Conservation (phyloP, 2,797 vertebrate species). For the Dryobates pubescens region DNA sequence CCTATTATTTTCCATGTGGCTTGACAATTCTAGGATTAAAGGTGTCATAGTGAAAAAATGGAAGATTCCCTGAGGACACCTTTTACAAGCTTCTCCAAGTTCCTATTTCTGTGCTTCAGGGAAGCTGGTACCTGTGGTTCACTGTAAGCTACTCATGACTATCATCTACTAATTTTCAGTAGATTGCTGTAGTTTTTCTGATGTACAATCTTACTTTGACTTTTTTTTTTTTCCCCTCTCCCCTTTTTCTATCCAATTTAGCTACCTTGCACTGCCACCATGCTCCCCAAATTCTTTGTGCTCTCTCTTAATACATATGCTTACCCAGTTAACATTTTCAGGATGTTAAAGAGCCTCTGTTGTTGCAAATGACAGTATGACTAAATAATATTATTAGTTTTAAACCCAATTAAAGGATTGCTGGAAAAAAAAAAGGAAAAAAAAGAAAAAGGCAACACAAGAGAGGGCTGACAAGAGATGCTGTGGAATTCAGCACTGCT, state of each 20-base stretch:
- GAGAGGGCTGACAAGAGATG: neutral
- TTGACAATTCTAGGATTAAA: slow-evolving; percentile 78
- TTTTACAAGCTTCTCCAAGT: slow-evolving; percentile 71
- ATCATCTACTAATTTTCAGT: slow-evolving; percentile 71
- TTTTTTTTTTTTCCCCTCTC: neutral
- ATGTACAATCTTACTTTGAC: slow-evolving; percentile 65
- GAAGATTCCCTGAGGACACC: slow-evolving; percentile 74
- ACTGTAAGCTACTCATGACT: slow-evolving; percentile 66
- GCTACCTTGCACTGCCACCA: slow-evolving; percentile 30
- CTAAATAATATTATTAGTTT: slow-evolving; percentile 39
- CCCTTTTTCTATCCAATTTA: slow-evolving; percentile 58
- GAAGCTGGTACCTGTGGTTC: slow-evolving; percentile 65
- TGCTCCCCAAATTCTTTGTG: slow-evolving; percentile 40
- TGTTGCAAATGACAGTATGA: slow-evolving; percentile 33
- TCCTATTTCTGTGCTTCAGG: slow-evolving; percentile 70
- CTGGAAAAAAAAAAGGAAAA: neutral
- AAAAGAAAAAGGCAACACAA: neutral
- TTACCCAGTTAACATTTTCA: slow-evolving; percentile 35
- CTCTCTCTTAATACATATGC: slow-evolving; percentile 34
- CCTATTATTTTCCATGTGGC: slow-evolving; percentile 76
- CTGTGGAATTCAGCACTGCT: slow-evolving; percentile 24
- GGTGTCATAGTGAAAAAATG: slow-evolving; percentile 68
- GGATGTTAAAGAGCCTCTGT: slow-evolving; percentile 33
- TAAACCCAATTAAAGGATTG: slow-evolving; percentile 61
- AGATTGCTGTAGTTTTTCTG: slow-evolving; percentile 66